Base-by-base conservation (phyloP, 2,888 invertebrate species). In the Nephrotoma guestfalica region DNA sequence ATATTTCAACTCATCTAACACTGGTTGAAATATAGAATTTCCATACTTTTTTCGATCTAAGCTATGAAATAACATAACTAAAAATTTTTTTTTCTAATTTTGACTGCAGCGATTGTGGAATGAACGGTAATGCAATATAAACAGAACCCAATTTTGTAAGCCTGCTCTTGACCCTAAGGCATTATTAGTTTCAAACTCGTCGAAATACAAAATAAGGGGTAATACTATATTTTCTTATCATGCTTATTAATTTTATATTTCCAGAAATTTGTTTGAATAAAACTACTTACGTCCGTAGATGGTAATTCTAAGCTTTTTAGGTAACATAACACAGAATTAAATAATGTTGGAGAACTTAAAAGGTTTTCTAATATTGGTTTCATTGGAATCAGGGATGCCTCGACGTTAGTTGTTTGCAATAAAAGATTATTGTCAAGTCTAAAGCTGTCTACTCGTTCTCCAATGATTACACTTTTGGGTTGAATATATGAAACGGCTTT, bases 21-120 rank as follows among this genome's bases (percentile, higher is more conserved):
- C n/a, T n/a, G n/a, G n/a, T n/a, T n/a, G n/a, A n/a, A n/a, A n/a
- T n/a, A n/a, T n/a, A 30, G 71, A 41, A 71, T 87, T 87, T 86
- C 87, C 87, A 86, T 47, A 86, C 15, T 41, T 13, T 43, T 86
- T 87, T 47, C 42, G 41, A 57, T 87, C 87, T 86, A 87, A 71
- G 45, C 87, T 87, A 57, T 87, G 87, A 43, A 86, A 86, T 9
- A 87, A 83, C 85, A 86, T 83, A 41, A 87, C 13, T 45, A 86
- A 41, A 30, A 85, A 87, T 41, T 85, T 84, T 4, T n/a, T 18
- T 47, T 13, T 87, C 71, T 42, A 86, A 18, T n/a, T 86, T 87
- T 3, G 86, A 86, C 9, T 83, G 30, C 11, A 11, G n/a, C 1
- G 4, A 11, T 13, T 85, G 83, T 7, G 83, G 87, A 3, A 86